A percentile compares a stretch with the other conserved stretches of the same genome.
phyloP scores from a whole-genome alignment of 2,797 vertebrate genomes.

The Clarias pachynema region DNA sequence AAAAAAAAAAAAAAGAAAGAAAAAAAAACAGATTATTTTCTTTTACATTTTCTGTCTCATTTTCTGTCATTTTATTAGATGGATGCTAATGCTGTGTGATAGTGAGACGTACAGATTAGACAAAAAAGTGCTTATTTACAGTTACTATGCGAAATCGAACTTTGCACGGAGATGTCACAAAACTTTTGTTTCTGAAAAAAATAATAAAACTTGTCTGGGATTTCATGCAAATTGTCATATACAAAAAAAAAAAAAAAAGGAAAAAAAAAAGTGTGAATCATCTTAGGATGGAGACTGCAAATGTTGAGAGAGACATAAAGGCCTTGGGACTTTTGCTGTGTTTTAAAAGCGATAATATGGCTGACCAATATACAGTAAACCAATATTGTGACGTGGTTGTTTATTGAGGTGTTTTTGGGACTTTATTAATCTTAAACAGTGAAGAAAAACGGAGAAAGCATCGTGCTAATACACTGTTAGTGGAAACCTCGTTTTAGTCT shows the following conservation, averaged over 20 bases:
- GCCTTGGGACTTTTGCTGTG: slow-evolving; percentile 35
- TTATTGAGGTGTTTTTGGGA: slow-evolving; percentile 90
- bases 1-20: slow-evolving; percentile 7
- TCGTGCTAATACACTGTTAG: slow-evolving; percentile 92
- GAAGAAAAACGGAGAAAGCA: slow-evolving; percentile 85
- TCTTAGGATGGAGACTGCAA: slow-evolving; percentile 49
- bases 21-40: slow-evolving; percentile 38
- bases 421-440: slow-evolving; percentile 93
- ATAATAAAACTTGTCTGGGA: slow-evolving; percentile 57
- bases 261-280: slow-evolving; percentile 58
- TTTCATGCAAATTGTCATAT: slow-evolving; percentile 67
- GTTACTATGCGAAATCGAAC: slow-evolving; percentile 74
- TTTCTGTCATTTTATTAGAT: slow-evolving; percentile 67
- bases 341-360: slow-evolving; percentile 71
- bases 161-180: slow-evolving; percentile 75
- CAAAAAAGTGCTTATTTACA: slow-evolving; percentile 72
- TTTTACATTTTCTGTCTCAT: not conserved
- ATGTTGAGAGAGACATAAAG: slow-evolving; percentile 28
- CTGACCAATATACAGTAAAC: slow-evolving; percentile 85
- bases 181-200: slow-evolving; percentile 54
- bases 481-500: slow-evolving; percentile 91
- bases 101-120: slow-evolving; percentile 87
- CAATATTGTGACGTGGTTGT: slow-evolving; percentile 91
- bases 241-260: slow-evolving; percentile 42
- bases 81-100: slow-evolving; percentile 86